Base-by-base conservation (phyloP, 2,113 vertebrate species). In the Thunnus thynnus region DNA sequence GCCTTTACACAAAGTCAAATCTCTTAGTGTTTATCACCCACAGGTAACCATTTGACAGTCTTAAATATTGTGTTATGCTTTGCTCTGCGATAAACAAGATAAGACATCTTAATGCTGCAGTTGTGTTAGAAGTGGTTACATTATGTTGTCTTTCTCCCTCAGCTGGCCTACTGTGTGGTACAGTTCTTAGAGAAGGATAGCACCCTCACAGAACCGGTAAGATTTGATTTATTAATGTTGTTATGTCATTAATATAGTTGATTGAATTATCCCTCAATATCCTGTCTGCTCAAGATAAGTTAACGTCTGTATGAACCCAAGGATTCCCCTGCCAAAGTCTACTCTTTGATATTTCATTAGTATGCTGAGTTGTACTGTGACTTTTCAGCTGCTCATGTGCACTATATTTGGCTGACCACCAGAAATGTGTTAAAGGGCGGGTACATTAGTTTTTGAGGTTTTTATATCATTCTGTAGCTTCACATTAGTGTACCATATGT, bases 1-100 rank as follows among this genome's bases (percentile, higher is more conserved):
- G 90, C 98, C 98, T 72, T 94, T 99, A 94, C 98, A 99, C 95
- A 99, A 99, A 97, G 98, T 99, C 93, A 99, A 99, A 90, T 99
- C 98, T 65, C 96, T 99, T 90, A 99, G 98, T 86, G 98, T 99
- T 78, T 99, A 99, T 92, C 98, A 99, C 86, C 98, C 98, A 71
- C 98, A 99, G 97, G 98, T 99, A 93, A 18, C 22, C n/a, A 8
- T 13, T 25, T n/a, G 8, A 55, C 18, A 14, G 5, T 54, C 54
- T 63, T 20, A 16, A 32, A 18, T 54, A 17, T 3, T 20, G 1
- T 5, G 17, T 68, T 51, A 3, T 6, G 5, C 30, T 32, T 36
- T 17, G 0, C 32, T 57, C 27, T 41, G 16, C 44, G 1, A 10
- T 46, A 47, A 71, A 1, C 10, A 58, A 48, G 25, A 22, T 17